phyloP scores from a whole-genome alignment of 2,888 invertebrate species.

The Tenthredo livida region DNA sequence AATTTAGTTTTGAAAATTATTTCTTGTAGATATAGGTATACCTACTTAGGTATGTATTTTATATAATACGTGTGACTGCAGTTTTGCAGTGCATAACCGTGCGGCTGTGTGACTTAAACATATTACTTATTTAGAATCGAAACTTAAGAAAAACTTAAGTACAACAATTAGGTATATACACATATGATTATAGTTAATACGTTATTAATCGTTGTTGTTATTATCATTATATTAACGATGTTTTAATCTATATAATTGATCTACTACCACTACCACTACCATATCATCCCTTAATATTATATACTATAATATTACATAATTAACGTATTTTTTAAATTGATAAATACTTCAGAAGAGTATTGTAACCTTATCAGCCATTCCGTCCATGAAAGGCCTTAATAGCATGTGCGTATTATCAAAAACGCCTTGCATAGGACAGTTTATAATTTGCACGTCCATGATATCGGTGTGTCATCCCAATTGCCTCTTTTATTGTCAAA shows the following conservation, averaged over 20 bases:
- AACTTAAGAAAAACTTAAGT: slow-evolving; percentile 18
- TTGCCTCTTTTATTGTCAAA: neutral
- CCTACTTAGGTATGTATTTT: neutral
- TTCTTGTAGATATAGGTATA: neutral
- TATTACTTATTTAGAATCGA: slow-evolving; percentile 18
- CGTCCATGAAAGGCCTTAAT: slow-evolving; percentile 75
- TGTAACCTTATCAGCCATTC: slow-evolving; percentile 73
- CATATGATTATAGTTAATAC: neutral
- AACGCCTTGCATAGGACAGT: slow-evolving; percentile 71
- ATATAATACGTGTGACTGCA: slow-evolving; percentile 29
- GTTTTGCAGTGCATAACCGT: slow-evolving; percentile 61
- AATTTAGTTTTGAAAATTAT: neutral
- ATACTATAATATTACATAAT: neutral
- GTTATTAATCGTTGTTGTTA: slow-evolving; percentile 5
- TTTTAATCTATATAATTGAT: slow-evolving; percentile 22
- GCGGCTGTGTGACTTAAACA: slow-evolving; percentile 74
- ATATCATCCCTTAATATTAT: neutral
- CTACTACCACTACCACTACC: neutral
- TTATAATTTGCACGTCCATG: slow-evolving; percentile 58
- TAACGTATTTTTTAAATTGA: slow-evolving; percentile 8
- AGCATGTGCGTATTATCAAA: slow-evolving; percentile 60
- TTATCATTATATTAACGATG: neutral
- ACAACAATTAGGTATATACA: slow-evolving; percentile 8
- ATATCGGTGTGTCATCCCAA: neutral
- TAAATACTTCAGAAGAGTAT: neutral